phyloP scores from a whole-genome alignment of 1,140 invertebrate species.

The Drosophila hydei region DNA sequence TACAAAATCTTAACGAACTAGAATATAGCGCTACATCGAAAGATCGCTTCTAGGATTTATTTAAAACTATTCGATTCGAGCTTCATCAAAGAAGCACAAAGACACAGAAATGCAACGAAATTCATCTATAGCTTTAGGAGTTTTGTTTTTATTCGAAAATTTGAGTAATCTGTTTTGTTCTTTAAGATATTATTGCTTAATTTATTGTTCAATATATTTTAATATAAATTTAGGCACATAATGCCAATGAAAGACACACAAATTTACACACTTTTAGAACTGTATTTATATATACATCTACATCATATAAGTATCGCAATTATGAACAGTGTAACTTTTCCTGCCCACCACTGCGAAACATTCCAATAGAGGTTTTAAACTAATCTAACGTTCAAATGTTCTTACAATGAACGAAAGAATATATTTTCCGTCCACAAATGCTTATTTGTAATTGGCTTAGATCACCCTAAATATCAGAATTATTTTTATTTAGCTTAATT shows the following conservation, averaged over 20 bases:
- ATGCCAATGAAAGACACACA: neutral
- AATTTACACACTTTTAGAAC: slow-evolving; percentile 7
- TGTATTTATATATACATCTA: slow-evolving; percentile 4
- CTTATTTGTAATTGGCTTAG: slow-evolving; percentile 13
- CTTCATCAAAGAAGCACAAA: slow-evolving; percentile 65
- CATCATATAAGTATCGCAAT: neutral
- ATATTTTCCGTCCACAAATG: slow-evolving; percentile 43
- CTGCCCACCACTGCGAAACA: slow-evolving; percentile 18
- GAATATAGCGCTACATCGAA: slow-evolving; percentile 89
- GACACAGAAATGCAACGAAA: slow-evolving; percentile 61
- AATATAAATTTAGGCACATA: slow-evolving; percentile 22
- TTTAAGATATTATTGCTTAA: slow-evolving; percentile 29
- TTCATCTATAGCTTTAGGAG: slow-evolving; percentile 31
- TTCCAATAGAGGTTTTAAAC: slow-evolving; percentile 27
- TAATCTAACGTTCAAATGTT: slow-evolving; percentile 12
- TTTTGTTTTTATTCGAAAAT: slow-evolving; percentile 38
- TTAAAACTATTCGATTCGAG: slow-evolving; percentile 80
- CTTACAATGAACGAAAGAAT: slow-evolving; percentile 6
- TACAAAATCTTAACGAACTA: slow-evolving; percentile 93
- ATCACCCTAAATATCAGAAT: neutral
- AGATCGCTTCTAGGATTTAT: slow-evolving; percentile 89
- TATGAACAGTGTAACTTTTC: neutral
- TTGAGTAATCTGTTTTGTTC: slow-evolving; percentile 39
- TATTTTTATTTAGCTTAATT: neutral
- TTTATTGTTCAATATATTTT: slow-evolving; percentile 32